Evolutionary conservation across 2,113 vertebrate genomes (phyloP), one percentile per base, ranked within the genome.

Genomic region (Paramisgurnus dabryanus): DNA sequence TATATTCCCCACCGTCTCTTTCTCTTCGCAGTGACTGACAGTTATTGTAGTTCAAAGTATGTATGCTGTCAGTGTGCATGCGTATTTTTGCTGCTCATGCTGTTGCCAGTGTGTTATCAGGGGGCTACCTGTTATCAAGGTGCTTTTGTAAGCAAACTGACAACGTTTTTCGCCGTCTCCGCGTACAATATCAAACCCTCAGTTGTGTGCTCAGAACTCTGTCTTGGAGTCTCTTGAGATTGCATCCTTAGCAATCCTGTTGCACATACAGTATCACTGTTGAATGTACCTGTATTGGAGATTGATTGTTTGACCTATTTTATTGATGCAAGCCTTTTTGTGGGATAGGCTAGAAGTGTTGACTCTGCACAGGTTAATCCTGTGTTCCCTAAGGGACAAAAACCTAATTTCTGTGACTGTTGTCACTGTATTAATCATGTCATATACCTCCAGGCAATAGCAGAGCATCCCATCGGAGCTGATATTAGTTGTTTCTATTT

Each of bases 271-370:
- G n/a, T n/a, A 78, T 86, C 63, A 89, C 63, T 67, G 34, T 82
- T 61, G 61, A 78, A 75, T 80, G 69, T 76, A 67, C 77, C 63
- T 63, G 71, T 63, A 70, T 50, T 2, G 39, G 5, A n/a, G 71
- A 88, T 85, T 61, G 87, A 90, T 89, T 80, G 78, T 15, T 78
- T 83, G 87, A 90, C 89, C 89, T 90, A 58, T 71, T 47, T 11
- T 78, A 91, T 90, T 66, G 87, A 92, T 88, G 39, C 53, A 65
- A 45, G 18, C 47, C 66, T 22, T 58, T 58, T 58, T 7, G 2
- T 18, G 15, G 15, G 13, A 17, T n/a, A 6, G 13, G 43, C 55
- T 64, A 45, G 53, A 76, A 53, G 74, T 67, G 80, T 76, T 49
- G 34, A 66, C 76, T 76, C 77, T 72, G 76, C 34, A 74, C 22